These are phyloP conservation scores for Trissolcus japonicus DNA, from an alignment of 2,888 invertebrate genomes.

Conservation along the genomic window DNA sequence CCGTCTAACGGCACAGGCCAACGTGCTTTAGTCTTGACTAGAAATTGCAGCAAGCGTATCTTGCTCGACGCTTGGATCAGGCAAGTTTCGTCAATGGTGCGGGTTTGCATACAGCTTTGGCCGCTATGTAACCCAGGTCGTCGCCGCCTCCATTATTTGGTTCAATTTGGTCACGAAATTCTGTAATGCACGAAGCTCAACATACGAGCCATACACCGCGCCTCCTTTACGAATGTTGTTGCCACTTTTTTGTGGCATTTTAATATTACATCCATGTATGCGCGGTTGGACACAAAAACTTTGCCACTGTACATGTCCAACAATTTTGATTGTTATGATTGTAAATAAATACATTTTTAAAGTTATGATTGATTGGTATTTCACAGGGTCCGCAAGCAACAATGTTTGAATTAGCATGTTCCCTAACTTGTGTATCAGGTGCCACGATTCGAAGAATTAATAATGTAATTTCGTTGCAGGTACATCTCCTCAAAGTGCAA, in stretches of 20 bases:
- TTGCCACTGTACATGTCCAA: constrained; percentile 28
- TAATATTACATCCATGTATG: constrained; percentile 8
- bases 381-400: too few relatives aligned
- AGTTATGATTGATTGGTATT: too few relatives aligned
- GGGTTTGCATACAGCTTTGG: constrained; percentile 6
- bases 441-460: constrained; percentile 33
- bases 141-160: constrained; percentile 6
- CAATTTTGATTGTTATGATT: too few relatives aligned
- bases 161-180: constrained; percentile 2
- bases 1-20: constrained; percentile 58
- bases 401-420: background rate
- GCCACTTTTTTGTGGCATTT: constrained; percentile 44
- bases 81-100: constrained; percentile 27
- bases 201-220: constrained; percentile 17
- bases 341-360: too few relatives aligned
- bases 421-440: constrained; percentile 10
- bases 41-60: constrained; percentile 45
- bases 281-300: constrained; percentile 19
- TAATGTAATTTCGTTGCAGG: constrained; percentile 28
- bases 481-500: constrained; percentile 52
- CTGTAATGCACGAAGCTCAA: background rate
- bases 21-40: constrained; percentile 53
- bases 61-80: constrained; percentile 22
- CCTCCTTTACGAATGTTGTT: constrained; percentile 31
- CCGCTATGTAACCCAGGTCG: constrained; percentile 6